phyloP scores from a whole-genome alignment of 1,140 invertebrate species.

The Sycophaga agraensis region DNA sequence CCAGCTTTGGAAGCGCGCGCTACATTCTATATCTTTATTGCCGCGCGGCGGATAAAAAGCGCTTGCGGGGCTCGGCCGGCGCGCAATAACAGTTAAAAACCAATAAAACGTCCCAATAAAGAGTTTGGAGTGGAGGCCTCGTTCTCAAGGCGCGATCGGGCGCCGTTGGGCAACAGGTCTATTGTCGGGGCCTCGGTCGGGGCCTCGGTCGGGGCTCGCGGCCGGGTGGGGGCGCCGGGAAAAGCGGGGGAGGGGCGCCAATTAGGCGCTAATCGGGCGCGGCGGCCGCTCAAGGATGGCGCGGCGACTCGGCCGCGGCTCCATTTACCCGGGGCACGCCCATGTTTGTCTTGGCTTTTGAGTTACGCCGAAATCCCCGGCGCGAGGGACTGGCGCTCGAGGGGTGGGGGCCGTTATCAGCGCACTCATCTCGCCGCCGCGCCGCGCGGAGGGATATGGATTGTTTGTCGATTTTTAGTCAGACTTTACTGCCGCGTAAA shows the following conservation, averaged over 20 bases:
- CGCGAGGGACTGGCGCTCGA: constrained; percentile 37
- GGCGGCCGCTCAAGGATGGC: constrained; percentile 26
- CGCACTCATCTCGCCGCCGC: constrained; percentile 37
- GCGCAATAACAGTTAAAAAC: no score
- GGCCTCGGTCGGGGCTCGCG: no score
- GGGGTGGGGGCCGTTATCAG: constrained; percentile 33
- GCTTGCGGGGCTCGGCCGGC: no score
- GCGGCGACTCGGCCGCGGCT: constrained; percentile 30
- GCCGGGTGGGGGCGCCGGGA: constrained; percentile 18
- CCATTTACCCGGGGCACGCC: constrained; percentile 52
- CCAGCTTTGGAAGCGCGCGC: no score
- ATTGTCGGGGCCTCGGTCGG: no score
- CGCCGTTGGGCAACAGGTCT: no score
- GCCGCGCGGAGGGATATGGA: constrained; percentile 39
- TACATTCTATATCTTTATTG: no score
- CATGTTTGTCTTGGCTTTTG: constrained; percentile 57
- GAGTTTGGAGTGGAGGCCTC: no score
- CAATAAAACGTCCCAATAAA: no score
- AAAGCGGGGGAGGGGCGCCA: background rate
- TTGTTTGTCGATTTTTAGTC: constrained; percentile 53
- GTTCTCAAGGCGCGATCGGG: no score
- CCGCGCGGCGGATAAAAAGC: no score
- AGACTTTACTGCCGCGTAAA: constrained; percentile 44
- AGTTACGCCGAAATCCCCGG: constrained; percentile 54
- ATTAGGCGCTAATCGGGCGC: background rate